A percentile compares a stretch with the other conserved stretches of the same genome.
These are phyloP conservation scores for Sphaeramia orbicularis DNA, from an alignment of 2,797 vertebrate species.

Conservation along the genomic window DNA sequence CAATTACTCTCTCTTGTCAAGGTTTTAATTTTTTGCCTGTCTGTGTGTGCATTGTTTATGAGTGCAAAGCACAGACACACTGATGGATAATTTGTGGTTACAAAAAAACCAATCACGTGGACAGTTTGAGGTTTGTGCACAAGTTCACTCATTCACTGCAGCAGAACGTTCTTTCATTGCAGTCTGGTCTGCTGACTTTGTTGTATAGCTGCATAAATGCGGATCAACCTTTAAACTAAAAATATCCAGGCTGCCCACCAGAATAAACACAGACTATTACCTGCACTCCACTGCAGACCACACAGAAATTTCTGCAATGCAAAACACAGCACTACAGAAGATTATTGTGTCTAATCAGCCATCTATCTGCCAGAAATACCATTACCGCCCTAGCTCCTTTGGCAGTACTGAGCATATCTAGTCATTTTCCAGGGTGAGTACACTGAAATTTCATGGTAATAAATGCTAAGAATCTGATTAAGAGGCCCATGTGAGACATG, in stretches of 20 bases:
- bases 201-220: slow-evolving; percentile 54
- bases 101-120: slow-evolving; percentile 34
- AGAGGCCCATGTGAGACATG: slow-evolving; percentile 51
- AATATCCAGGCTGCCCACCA: slow-evolving; percentile 48
- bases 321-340: slow-evolving; percentile 55
- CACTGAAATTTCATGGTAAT: slow-evolving; percentile 68
- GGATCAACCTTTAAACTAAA: slow-evolving; percentile 59
- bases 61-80: not conserved
- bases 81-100: slow-evolving; percentile 14
- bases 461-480: slow-evolving; percentile 75
- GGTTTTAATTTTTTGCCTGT: slow-evolving; percentile 39
- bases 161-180: slow-evolving; percentile 38
- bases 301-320: slow-evolving; percentile 48
- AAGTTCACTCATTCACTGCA: slow-evolving; percentile 29
- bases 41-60: not conserved
- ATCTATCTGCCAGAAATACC: slow-evolving; percentile 69
- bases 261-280: slow-evolving; percentile 8
- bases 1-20: slow-evolving; percentile 63
- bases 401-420: slow-evolving; percentile 38
- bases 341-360: slow-evolving; percentile 70
- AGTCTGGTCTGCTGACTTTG: slow-evolving; percentile 38
- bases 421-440: slow-evolving; percentile 58
- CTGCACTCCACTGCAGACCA: slow-evolving; percentile 48
- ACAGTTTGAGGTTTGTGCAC: slow-evolving; percentile 14
- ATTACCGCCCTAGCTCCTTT: slow-evolving; percentile 60